A percentile compares a stretch with the other conserved stretches of the same genome.
phyloP scores from a whole-genome alignment of 2,797 vertebrate species.

The Psittacula echo region DNA sequence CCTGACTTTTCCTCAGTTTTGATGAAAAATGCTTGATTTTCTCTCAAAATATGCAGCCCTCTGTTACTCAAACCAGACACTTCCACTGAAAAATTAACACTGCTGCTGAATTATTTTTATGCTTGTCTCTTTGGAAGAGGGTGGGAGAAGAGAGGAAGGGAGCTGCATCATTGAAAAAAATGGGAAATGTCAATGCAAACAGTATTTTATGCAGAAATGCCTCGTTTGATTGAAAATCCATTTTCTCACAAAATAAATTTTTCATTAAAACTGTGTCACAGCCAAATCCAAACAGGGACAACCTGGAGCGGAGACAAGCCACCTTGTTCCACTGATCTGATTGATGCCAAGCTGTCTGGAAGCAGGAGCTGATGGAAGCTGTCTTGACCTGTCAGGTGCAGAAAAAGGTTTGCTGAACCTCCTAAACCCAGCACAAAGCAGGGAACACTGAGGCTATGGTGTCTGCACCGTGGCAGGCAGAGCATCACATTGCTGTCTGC shows the following conservation, averaged over 20 bases:
- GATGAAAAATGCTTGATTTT: slow-evolving; percentile 16
- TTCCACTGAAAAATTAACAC: slow-evolving; percentile 55
- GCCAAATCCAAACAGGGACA: slow-evolving; percentile 37
- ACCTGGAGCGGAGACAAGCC: slow-evolving; percentile 9
- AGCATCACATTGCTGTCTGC: not conserved
- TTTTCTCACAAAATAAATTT: slow-evolving; percentile 56
- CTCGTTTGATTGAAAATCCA: slow-evolving; percentile 50
- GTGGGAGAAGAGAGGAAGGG: slow-evolving; percentile 16
- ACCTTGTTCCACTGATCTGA: not conserved
- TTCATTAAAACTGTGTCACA: slow-evolving; percentile 52
- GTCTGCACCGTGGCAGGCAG: not conserved
- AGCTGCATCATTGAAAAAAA: slow-evolving; percentile 4
- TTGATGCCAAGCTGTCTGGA: slow-evolving; percentile 11
- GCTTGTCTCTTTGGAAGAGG: slow-evolving; percentile 37
- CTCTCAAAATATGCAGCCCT: slow-evolving; percentile 12
- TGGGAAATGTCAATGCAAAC: slow-evolving; percentile 40
- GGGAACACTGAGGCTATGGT: not conserved
- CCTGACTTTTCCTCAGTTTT: not conserved
- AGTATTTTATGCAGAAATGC: slow-evolving; percentile 46
- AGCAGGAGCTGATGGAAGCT: slow-evolving; percentile 20
- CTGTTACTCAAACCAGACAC: slow-evolving; percentile 14
- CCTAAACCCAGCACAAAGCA: not conserved
- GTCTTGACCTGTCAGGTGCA: slow-evolving; percentile 7
- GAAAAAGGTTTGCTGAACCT: not conserved
- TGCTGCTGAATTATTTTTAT: slow-evolving; percentile 47